phyloP scores from a whole-genome alignment of 2,797 vertebrate species.

The Tinamus major region DNA sequence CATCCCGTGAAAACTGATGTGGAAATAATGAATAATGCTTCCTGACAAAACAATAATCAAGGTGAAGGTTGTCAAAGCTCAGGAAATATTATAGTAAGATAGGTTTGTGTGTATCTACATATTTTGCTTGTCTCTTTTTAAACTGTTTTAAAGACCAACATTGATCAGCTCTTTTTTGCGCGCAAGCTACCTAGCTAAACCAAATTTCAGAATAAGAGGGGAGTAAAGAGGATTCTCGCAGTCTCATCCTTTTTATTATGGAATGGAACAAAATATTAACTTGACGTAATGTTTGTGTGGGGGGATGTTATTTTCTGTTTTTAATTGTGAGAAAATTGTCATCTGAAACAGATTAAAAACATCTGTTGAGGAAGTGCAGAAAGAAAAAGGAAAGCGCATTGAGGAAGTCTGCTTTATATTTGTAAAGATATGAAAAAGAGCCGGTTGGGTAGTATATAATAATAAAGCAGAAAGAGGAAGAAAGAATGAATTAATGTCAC shows the following conservation, averaged over 20 bases:
- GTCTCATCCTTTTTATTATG: background rate
- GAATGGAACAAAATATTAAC: background rate
- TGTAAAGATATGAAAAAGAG: background rate
- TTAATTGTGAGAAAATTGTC: background rate
- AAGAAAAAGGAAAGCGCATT: conserved; percentile 24
- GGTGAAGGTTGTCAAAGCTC: background rate
- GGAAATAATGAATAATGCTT: background rate
- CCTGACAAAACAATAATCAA: background rate
- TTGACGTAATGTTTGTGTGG: background rate
- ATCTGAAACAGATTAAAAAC: background rate
- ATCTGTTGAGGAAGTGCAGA: conserved; percentile 13
- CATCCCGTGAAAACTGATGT: background rate
- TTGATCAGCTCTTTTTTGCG: background rate
- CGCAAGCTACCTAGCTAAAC: background rate
- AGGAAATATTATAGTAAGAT: background rate
- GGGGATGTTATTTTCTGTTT: background rate
- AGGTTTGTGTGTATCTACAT: background rate
- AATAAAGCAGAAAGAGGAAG: conserved; percentile 36
- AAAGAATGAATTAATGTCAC: background rate
- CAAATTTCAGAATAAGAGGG: background rate
- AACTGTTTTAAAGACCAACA: background rate
- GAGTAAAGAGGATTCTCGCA: background rate
- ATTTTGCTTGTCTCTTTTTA: background rate
- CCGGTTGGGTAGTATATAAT: background rate
- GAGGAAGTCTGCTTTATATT: conserved; percentile 22